Base-by-base conservation (phyloP, 2,797 vertebrate species). In the Phoebastria nigripes region DNA sequence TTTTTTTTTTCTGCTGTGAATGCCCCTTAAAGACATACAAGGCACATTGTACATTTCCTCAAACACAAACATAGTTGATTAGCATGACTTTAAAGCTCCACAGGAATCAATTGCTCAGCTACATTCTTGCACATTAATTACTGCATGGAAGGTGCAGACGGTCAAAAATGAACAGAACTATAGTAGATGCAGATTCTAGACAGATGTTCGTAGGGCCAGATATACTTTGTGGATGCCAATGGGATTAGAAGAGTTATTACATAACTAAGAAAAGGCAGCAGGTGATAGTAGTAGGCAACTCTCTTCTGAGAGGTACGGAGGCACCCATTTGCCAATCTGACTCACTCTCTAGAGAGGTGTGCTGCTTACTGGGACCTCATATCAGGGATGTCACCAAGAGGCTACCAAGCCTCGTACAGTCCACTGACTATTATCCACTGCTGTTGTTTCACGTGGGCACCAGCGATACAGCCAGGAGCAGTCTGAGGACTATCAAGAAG, bases 81-180 rank as follows among this genome's bases (percentile, higher is more conserved):
- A 94, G 25, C 24, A 35, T 77, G 67, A 46, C 61, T 95, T 90
- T 90, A 95, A 79, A 89, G 26, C 61, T 91, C 79, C 59, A 74
- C 39, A 83, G 79, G 58, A 96, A 86, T 94, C 83, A 93, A 90
- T 93, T 96, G 81, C 58, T 33, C 49, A 82, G 63, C 39, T 82
- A 88, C 76, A 76, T 80, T 90, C 49, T 94, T 44, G 49, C 80
- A 42, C 44, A 73, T 94, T 87, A 97, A 91, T 95, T 67, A 87
- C 41, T 44, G 70, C 44, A 33, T 42, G 31, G 65, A 91, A 97
- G 39, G 26, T 82, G 9, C 49, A 97, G 82, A 52, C 49, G 54
- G 47, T 81, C n/a, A 67, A 82, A 92, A 82, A 52, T 26, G 41
- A 87, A 49, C 51, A 90, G 72, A 85, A 41, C 15, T 56, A 4